Base-by-base conservation (phyloP, 1,140 invertebrate genomes). In the Gryon sp. region DNA sequence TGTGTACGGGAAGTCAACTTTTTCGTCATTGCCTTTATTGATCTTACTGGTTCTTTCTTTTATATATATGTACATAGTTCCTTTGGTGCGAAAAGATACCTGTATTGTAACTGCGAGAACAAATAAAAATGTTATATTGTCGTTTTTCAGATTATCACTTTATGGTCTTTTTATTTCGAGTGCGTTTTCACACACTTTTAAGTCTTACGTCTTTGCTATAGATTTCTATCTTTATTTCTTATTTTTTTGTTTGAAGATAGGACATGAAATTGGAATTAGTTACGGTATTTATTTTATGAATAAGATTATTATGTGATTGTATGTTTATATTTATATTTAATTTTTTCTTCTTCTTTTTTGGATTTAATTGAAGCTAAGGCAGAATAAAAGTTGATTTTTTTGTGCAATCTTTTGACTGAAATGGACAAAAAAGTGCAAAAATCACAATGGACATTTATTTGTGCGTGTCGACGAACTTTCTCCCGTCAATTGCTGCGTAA, bases 101-200 rank as follows among this genome's bases (percentile, higher is more conserved):
- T 24, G 34, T 41, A 43, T 24, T 52, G 36, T 43, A 43, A 12
- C 15, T 18, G 34, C 40, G 38, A 65, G 26, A 65, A 43, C 32
- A 43, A 65, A 63, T 9, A 14, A 14, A 34, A 14, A 34, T 55
- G 46, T 40, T 53, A 45, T 66, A 48, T 32, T 20, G 34, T 19
- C 19, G 48, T 26, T 57, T 22, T 36, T n/a, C 32, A 28, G 38
- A 48, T 57, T 48, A 57, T 48, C 20, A 57, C 40, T 68, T 68
- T 68, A 68, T 52, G 52, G 63, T 57, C 50, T 30, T 68, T 68
- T 57, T 28, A 68, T 68, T 68, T 57, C 15, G 19, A n/a, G 22
- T 9, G 22, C 2, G 4, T 48, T 68, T 68, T 57, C 63, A 18
- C 63, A 68, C 43, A 48, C 20, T 57, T 57, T 48, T 19, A 57